Base-by-base conservation (phyloP, 2,797 vertebrate species). In the Sebastes hopkinsi region DNA sequence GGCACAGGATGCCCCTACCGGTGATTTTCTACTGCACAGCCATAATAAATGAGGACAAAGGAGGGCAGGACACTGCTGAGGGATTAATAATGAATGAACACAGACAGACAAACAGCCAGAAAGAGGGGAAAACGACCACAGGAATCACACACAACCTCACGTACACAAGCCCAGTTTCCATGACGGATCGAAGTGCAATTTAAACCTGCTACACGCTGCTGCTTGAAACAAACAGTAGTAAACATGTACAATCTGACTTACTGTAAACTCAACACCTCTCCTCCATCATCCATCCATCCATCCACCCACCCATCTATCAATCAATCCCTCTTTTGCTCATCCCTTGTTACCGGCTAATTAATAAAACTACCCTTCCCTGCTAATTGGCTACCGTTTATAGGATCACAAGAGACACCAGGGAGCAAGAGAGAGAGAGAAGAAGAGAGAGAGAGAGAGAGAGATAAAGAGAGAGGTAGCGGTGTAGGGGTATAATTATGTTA, bases 381-480 rank as follows among this genome's bases (percentile, higher is more conserved):
- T 94, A 95, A 94, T 94, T 94, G 92, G 89, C 88, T 92, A 74
- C 92, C 90, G 67, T 92, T 95, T 92, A 95, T 94, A 94, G 93
- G 88, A 67, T n/a, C 66, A 74, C 61, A 50, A 27, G 75, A 76
- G 83, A 84, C 90, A 87, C 78, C 72, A 70, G 91, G 90, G 82
- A 84, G 89, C 55, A 66, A 54, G 50, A n/a, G 67, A 29, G 77
- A 83, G 67, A 85, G 85, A 72, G 62, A 56, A 18, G 68, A 73
- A 81, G 70, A 83, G 84, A 72, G 59, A 70, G 66, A 71, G 75
- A 81, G 70, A 83, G 84, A 72, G 59, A 70, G 66, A 67, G 66
- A 75, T 8, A 72, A 22, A 67, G 62, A 59, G 59, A 81, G 75
- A 73, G 65, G 46, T 67, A 60, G 68, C 50, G 13, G 30, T 72